These are phyloP conservation scores for Elysia chlorotica DNA, from an alignment of 1,140 invertebrate genomes.

Conservation along the genomic window DNA sequence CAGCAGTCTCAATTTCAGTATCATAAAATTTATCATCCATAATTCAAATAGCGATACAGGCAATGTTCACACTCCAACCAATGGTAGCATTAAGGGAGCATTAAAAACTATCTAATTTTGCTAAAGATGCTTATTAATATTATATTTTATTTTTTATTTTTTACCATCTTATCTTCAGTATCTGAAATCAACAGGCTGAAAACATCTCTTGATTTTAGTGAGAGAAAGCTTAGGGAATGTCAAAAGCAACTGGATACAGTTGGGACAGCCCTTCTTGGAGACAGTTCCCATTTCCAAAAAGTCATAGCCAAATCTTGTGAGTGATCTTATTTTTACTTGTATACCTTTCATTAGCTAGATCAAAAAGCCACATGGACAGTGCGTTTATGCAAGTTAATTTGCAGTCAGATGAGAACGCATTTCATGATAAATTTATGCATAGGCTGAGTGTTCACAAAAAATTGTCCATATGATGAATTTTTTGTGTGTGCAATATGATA, in stretches of 20 bases:
- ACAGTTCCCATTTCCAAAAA: constrained; percentile 11
- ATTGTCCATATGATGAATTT: too few relatives aligned
- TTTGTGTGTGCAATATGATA: too few relatives aligned
- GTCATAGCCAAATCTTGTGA: too few relatives aligned
- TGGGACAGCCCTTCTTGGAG: constrained; percentile 2
- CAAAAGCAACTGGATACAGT: constrained; percentile 14
- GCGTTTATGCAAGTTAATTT: too few relatives aligned
- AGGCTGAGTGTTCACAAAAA: too few relatives aligned
- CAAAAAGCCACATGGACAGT: too few relatives aligned
- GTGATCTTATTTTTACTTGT: too few relatives aligned
- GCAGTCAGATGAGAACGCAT: too few relatives aligned
- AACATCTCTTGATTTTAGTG: constrained; percentile 2
- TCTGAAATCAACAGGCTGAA: constrained; percentile 6
- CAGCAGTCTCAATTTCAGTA: background rate
- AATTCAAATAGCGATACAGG: background rate
- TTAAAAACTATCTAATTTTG: too few relatives aligned
- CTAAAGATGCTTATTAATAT: background rate
- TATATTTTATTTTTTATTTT: background rate
- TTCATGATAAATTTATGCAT: too few relatives aligned
- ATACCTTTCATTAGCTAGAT: too few relatives aligned
- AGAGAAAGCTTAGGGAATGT: constrained; percentile 9
- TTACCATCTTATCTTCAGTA: background rate
- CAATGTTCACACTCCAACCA: background rate
- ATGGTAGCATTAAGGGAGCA: background rate
- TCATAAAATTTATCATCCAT: background rate